A percentile compares a stretch with the other conserved stretches of the same genome.
phyloP scores from a whole-genome alignment of 2,888 invertebrate genomes.

The Metopia argyrocephala region DNA sequence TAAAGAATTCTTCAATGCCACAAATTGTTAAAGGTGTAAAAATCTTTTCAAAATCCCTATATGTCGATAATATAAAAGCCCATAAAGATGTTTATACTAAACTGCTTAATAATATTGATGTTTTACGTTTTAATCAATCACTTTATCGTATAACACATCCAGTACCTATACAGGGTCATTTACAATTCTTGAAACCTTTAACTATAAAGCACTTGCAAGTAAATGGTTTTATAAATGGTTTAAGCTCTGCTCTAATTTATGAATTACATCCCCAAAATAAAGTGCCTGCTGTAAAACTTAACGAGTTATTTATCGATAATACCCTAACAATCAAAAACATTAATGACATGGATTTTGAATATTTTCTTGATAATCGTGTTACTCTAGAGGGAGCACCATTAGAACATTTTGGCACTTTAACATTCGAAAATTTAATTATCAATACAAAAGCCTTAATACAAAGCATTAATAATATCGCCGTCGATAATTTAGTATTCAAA shows the following conservation, averaged over 20 bases:
- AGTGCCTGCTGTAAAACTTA: conserved; percentile 67
- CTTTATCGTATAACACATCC: conserved; percentile 71
- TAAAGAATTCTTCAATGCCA: conserved; percentile 53
- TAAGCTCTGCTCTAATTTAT: conserved; percentile 64
- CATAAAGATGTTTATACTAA: conserved; percentile 36
- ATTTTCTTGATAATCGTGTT: conserved; percentile 72
- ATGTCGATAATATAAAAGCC: conserved; percentile 59
- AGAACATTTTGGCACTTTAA: conserved; percentile 72
- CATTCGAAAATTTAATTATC: conserved; percentile 72
- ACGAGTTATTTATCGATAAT: conserved; percentile 63
- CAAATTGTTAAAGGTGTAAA: conserved; percentile 69
- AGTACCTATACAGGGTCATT: conserved; percentile 65
- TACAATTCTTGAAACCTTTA: conserved; percentile 68
- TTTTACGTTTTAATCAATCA: conserved; percentile 71
- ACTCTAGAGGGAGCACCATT: conserved; percentile 68
- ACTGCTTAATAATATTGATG: conserved; percentile 70
- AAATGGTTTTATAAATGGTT: conserved; percentile 69
- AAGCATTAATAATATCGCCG: conserved; percentile 71
- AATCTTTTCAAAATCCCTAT: conserved; percentile 62
- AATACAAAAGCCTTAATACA: conserved; percentile 67
- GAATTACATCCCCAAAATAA: conserved; percentile 31
- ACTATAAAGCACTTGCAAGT: conserved; percentile 65
- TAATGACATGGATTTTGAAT: conserved; percentile 71
- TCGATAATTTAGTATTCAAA: conserved; percentile 70
- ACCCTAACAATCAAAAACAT: conserved; percentile 68